Evolutionary conservation across 2,797 vertebrate genomes (phyloP), one percentile per base, ranked within the genome.

Genomic region (Vipera ursinii): DNA sequence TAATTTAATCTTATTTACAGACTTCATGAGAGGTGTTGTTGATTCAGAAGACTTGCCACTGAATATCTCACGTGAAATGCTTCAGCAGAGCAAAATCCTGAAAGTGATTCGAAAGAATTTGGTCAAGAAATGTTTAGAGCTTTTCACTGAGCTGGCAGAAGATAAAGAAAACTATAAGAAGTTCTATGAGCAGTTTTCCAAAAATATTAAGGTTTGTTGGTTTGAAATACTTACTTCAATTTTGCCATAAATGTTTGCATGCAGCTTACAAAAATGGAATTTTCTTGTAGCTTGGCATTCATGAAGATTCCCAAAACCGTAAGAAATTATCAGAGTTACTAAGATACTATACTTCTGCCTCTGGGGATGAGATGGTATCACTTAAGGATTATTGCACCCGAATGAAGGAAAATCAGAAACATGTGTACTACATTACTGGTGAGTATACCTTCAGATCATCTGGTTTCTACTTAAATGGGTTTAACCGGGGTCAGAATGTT

Each of bases 51-150:
- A 99, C 93, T 97, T 99, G 0, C 99, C 99, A 86, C 97, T 99
- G 85, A 99, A 99, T 86, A 99, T 99, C 96, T 99, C 99, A 94
- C 98, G 99, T 97, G 99, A 99, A 97, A 99, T 99, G 99, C 96
- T 99, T 92, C 99, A 99, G 93, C 99, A 99, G 94, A 99, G 99
- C 97, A 99, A 99, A 95, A 99, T 99, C 95, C 97, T 99, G 87
- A 99, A 99, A 92, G 99, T 99, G 17, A 99, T 99, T 93, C 97
- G 99, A 87, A 99, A 99, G 97, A 99, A 99, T 95, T 97, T 99
- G 95, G 99, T 99, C 61, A 99, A 99, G 96, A 99, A 99, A 95
- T 99, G 98, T 94, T 44, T 99, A 48, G 99, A 99, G 24, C 98
- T 99, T 3, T 99, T 99, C 96, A 97, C 97, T 0, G 99, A 99